Evolutionary conservation across 1,140 invertebrate genomes (phyloP).

Genomic region (Triops cancriformis): DNA sequence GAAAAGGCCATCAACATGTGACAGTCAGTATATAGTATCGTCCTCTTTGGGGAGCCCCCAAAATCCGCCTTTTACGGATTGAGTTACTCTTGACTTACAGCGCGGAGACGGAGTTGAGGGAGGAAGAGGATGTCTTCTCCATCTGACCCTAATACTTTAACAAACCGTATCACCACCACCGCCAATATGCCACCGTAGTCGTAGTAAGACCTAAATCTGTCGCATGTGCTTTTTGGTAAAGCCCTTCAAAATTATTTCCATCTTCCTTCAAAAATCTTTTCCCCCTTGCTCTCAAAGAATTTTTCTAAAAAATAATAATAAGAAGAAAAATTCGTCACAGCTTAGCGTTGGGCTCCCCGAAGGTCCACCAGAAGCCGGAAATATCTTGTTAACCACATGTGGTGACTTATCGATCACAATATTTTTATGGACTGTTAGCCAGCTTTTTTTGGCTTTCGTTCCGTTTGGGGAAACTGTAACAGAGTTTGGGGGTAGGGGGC

Average conservation of each 20-base stretch:
- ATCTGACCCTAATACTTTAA: slow-evolving; percentile 14
- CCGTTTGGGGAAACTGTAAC: not conserved
- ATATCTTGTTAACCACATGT: slow-evolving; percentile 11
- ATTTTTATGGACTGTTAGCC: not conserved
- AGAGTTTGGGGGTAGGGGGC: not conserved
- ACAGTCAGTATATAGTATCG: slow-evolving; percentile 1
- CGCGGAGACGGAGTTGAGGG: not conserved
- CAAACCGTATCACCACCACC: not conserved
- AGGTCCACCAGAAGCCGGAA: not conserved
- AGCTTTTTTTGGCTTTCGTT: not conserved
- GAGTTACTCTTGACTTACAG: slow-evolving; percentile 6
- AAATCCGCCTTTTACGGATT: slow-evolving; percentile 9
- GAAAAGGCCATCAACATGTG: slow-evolving; percentile 13
- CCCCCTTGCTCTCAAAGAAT: not conserved
- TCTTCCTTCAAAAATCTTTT: not conserved
- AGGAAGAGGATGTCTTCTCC: slow-evolving; percentile 9
- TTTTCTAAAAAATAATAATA: not conserved
- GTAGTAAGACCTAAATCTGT: not conserved
- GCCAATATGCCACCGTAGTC: not conserved
- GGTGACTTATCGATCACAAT: slow-evolving; percentile 13
- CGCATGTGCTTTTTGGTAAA: not conserved
- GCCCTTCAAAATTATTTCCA: not conserved
- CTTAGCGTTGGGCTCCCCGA: not conserved
- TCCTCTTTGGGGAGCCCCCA: not conserved
- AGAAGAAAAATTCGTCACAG: not conserved